Percentiles rank a stretch among this genome's conserved stretches.
Evolutionary conservation across 2,888 invertebrate species (phyloP).

Genomic region (Heteromyza rotundicornis): DNA sequence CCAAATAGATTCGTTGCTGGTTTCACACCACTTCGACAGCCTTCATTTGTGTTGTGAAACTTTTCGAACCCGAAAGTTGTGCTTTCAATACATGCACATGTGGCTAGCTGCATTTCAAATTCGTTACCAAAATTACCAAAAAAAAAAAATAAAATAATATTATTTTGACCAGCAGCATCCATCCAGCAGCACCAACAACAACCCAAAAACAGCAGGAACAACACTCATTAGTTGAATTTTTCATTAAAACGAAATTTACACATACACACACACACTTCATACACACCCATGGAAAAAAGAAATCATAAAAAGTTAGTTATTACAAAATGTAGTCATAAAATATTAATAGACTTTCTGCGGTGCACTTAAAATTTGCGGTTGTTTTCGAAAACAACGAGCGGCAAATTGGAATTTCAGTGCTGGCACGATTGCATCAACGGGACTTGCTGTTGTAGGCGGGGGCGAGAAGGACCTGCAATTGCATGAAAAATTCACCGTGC

Average conservation of each 20-base stretch:
- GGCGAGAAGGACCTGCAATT: too few relatives aligned
- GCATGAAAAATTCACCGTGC: too few relatives aligned
- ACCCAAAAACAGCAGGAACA: constrained; percentile 1
- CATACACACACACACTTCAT: background rate
- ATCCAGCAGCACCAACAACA: too few relatives aligned
- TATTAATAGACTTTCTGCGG: constrained; percentile 35
- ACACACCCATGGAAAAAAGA: background rate
- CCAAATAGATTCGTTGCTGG: background rate
- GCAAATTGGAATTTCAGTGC: constrained; percentile 18
- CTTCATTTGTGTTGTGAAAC: background rate
- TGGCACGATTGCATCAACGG: too few relatives aligned
- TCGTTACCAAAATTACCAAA: background rate
- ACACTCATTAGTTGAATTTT: constrained; percentile 26
- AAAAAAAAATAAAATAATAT: background rate
- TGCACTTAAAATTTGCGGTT: constrained; percentile 32
- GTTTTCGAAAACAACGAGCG: background rate
- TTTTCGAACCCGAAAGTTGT: background rate
- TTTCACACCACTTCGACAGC: background rate
- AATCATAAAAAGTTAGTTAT: constrained; percentile 17
- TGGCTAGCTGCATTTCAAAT: background rate
- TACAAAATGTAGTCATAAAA: constrained; percentile 34
- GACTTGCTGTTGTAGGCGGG: too few relatives aligned
- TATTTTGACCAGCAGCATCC: too few relatives aligned
- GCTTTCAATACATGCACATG: background rate
- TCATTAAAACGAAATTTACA: constrained; percentile 22